Evolutionary conservation across 2,888 invertebrate species (phyloP).

Genomic region (Autographa gamma): DNA sequence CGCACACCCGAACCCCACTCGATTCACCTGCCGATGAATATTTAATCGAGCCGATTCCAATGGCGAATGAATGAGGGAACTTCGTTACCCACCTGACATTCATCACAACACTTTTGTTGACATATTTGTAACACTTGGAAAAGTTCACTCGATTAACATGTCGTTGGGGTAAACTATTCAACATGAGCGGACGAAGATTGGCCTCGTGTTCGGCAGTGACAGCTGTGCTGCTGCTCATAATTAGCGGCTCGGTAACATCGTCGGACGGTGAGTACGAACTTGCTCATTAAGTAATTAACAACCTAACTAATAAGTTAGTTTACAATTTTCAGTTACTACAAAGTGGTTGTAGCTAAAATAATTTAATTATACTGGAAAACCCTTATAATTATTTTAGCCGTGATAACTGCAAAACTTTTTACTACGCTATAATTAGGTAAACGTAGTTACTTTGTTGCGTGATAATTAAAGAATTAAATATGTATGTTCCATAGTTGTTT

Average conservation of each 20-base stretch:
- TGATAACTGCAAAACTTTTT: constrained; percentile 39
- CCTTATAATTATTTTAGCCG: constrained; percentile 6
- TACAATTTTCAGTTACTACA: constrained; percentile 29
- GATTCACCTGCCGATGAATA: constrained; percentile 81
- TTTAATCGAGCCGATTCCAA: constrained; percentile 81
- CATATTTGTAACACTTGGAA: constrained; percentile 72
- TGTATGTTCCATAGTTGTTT: constrained; percentile 9
- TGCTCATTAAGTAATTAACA: constrained; percentile 56
- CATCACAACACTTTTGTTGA: constrained; percentile 76
- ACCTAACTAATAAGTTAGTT: constrained; percentile 51
- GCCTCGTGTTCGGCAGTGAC: constrained; percentile 69
- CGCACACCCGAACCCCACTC: constrained; percentile 70
- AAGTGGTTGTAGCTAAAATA: constrained; percentile 36
- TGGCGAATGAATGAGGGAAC: constrained; percentile 81
- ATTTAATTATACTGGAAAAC: constrained; percentile 44
- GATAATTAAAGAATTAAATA: constrained; percentile 22
- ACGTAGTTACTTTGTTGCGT: constrained; percentile 21
- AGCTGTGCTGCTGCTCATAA: constrained; percentile 72
- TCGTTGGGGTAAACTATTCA: constrained; percentile 77
- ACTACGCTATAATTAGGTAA: constrained; percentile 25
- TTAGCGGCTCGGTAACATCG: constrained; percentile 74
- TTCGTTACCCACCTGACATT: constrained; percentile 72
- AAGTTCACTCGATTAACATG: constrained; percentile 79
- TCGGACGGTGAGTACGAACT: constrained; percentile 80
- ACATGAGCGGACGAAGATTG: constrained; percentile 78